Evolutionary conservation across 2,888 invertebrate genomes (phyloP).

Genomic region (Synergus laeviventris): DNA sequence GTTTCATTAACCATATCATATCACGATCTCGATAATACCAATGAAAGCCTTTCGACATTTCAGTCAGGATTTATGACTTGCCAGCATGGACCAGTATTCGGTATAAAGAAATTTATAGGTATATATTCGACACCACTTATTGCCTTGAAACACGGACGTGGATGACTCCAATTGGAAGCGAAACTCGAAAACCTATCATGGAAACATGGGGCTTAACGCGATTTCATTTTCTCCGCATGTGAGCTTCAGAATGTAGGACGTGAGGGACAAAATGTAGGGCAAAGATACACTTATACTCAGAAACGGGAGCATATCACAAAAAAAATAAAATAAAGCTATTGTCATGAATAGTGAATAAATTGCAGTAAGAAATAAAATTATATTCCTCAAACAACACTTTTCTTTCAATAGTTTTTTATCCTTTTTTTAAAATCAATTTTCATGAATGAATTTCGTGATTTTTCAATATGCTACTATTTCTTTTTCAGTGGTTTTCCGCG

Average conservation of each 20-base stretch:
- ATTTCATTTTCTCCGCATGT: slow-evolving; percentile 29
- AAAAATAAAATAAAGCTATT: background rate
- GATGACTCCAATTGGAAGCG: slow-evolving; percentile 24
- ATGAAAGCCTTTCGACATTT: slow-evolving; percentile 15
- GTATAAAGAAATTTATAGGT: slow-evolving; percentile 24
- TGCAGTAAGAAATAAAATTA: too few species aligned
- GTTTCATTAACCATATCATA: slow-evolving; percentile 1
- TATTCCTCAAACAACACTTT: too few species aligned
- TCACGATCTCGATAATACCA: too few species aligned
- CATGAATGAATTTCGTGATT: background rate
- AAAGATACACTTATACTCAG: slow-evolving; percentile 27
- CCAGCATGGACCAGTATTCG: slow-evolving; percentile 16
- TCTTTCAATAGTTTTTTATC: too few species aligned
- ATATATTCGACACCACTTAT: slow-evolving; percentile 31
- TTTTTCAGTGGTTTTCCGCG: background rate
- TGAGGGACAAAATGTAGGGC: slow-evolving; percentile 28
- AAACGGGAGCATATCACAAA: slow-evolving; percentile 7
- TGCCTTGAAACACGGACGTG: slow-evolving; percentile 18
- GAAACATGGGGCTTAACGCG: slow-evolving; percentile 19
- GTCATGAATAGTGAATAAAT: background rate
- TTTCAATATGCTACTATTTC: background rate
- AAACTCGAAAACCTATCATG: slow-evolving; percentile 18
- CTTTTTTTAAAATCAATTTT: background rate
- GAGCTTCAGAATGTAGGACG: slow-evolving; percentile 31
- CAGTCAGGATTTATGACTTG: slow-evolving; percentile 28